These are phyloP conservation scores for Rotaria macrura DNA, from an alignment of 2,888 invertebrate species.

Conservation along the genomic window DNA sequence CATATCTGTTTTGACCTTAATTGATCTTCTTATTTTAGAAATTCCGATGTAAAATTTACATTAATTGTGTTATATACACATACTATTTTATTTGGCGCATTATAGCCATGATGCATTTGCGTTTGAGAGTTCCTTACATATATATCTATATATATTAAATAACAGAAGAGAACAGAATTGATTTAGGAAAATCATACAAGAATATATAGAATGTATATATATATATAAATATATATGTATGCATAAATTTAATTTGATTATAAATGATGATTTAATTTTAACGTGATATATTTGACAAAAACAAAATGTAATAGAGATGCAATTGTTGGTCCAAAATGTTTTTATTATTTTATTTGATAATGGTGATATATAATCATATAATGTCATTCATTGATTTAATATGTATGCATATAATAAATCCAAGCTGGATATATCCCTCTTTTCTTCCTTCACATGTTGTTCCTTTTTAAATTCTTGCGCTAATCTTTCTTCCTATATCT, in stretches of 20 bases:
- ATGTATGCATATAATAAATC: not conserved
- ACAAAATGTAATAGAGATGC: not conserved
- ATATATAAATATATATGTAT: not conserved
- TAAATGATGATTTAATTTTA: not conserved
- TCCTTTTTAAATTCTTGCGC: not conserved
- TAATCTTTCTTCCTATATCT: not conserved
- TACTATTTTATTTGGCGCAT: not conserved
- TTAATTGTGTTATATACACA: not conserved
- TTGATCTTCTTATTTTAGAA: not conserved
- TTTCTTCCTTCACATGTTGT: not conserved
- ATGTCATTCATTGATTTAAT: not conserved
- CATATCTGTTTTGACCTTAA: not conserved
- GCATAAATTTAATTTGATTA: not conserved
- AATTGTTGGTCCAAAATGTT: not conserved
- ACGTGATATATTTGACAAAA: not conserved
- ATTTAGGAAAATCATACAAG: not conserved
- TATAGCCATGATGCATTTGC: not conserved
- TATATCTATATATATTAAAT: not conserved
- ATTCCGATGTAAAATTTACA: not conserved
- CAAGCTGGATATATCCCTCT: not conserved
- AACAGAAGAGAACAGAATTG: not conserved
- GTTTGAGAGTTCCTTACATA: not conserved
- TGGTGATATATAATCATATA: not conserved
- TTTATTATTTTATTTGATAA: not conserved
- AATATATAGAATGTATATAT: not conserved